phyloP scores from a whole-genome alignment of 1,140 invertebrate species.

The Drosophila eugracilis region DNA sequence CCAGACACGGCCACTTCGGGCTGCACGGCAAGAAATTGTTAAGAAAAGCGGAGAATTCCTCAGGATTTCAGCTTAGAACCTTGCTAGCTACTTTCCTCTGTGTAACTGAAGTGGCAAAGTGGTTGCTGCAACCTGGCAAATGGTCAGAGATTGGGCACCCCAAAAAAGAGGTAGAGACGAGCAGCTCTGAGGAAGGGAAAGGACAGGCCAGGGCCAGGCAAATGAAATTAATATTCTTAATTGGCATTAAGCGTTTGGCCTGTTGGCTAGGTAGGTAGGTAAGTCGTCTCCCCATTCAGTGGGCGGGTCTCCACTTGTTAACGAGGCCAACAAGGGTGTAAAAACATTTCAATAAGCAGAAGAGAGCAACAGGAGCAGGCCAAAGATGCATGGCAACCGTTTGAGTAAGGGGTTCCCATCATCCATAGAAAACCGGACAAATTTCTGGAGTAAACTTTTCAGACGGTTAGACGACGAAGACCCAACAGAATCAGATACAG shows the following conservation, averaged over 20 bases:
- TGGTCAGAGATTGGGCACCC: conserved; percentile 4
- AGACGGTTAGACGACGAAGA: too few species aligned
- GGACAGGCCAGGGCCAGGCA: conserved; percentile 56
- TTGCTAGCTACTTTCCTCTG: not conserved
- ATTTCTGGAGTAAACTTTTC: conserved; percentile 20
- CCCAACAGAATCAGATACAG: too few species aligned
- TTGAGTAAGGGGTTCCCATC: too few species aligned
- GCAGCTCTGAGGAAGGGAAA: conserved; percentile 10
- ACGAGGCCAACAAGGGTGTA: conserved; percentile 14
- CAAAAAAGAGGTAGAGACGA: not conserved
- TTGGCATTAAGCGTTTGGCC: conserved; percentile 74
- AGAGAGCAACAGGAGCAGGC: not conserved
- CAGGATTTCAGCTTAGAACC: too few species aligned
- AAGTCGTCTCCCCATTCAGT: too few species aligned
- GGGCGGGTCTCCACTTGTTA: conserved; percentile 28
- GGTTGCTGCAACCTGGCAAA: conserved; percentile 32
- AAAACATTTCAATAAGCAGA: conserved; percentile 13
- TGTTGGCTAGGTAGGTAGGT: conserved; percentile 6
- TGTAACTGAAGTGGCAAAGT: not conserved
- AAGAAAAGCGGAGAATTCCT: not conserved
- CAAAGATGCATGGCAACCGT: conserved; percentile 18
- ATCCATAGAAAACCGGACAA: not conserved
- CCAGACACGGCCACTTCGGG: not conserved
- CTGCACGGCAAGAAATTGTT: not conserved
- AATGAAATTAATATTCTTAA: conserved; percentile 79